Evolutionary conservation across 2,797 vertebrate genomes (phyloP), one percentile per base, ranked within the genome.

Genomic region (Perodicticus potto): DNA sequence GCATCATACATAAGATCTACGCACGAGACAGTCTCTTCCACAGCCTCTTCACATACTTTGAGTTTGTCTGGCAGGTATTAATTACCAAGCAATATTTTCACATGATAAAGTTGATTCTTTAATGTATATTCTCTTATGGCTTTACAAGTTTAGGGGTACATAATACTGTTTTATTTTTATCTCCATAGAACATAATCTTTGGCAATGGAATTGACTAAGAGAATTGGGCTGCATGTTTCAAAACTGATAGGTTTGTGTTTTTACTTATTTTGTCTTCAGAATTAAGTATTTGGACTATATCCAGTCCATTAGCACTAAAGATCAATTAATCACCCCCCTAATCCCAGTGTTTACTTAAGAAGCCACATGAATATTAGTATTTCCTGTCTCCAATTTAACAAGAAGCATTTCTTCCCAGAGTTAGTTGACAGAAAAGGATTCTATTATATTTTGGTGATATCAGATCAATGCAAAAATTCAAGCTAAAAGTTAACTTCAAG

Each of bases 401-500:
- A 45, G 19, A 77, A 72, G 37, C 5, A 29, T 65, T 72, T 96
- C 76, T 76, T 34, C 53, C 76, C 19, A 59, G 23, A 89, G 2
- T 86, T 89, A 45, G 45, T 67, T 83, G 23, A 65, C 67, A 32
- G 22, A 78, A 96, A 95, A 76, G 11, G 3, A 77, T 82, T 32
- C 78, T 82, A 69, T 22, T 34, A 65, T 45, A 70, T 59, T 86
- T 87, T 86, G 32, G 7, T 80, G 43, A 74, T 13, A 83, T 29
- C 37, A 90, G 82, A 73, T 12, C 70, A 89, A 49, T 61, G 78
- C 23, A 94, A 95, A 89, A 73, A 89, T 76, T 91, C 53, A 72
- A 45, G 29, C 37, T 86, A 70, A 92, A 77, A 5, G n/a, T 65
- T 94, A 29, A 82, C 83, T 76, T 95, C 53, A 73, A 90, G 65